These are phyloP conservation scores for Gallinago jamesoni DNA, from an alignment of 2,113 vertebrate species.

Conservation along the genomic window DNA sequence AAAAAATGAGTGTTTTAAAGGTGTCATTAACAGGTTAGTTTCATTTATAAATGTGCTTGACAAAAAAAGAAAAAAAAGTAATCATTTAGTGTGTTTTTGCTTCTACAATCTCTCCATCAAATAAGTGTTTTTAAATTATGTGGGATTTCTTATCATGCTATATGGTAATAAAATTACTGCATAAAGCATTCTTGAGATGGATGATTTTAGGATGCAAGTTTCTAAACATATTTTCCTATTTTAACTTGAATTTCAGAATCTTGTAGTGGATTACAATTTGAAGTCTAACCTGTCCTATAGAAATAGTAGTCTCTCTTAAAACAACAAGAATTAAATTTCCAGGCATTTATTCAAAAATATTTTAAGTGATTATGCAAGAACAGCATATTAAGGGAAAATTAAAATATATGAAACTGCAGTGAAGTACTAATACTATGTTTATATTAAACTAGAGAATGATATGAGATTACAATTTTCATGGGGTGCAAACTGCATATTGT, in stretches of 20 bases:
- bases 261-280: background rate
- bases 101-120: conserved; percentile 18
- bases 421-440: conserved; percentile 22
- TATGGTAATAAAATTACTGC: background rate
- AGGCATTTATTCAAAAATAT: background rate
- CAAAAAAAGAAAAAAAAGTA: conserved; percentile 29
- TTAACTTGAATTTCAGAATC: conserved; percentile 27
- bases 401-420: conserved; percentile 57
- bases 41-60: conserved; percentile 67
- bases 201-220: background rate
- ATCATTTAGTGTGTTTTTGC: conserved; percentile 9
- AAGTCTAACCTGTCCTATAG: background rate
- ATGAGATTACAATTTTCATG: conserved; percentile 4
- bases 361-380: conserved; percentile 50
- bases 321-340: conserved; percentile 13
- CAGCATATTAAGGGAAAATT: conserved; percentile 56
- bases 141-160: background rate
- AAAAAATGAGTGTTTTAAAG: conserved; percentile 70
- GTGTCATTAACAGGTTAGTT: conserved; percentile 79
- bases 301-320: background rate
- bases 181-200: background rate
- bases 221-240: background rate
- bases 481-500: conserved; percentile 27
- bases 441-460: conserved; percentile 27
- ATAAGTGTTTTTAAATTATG: background rate